These are phyloP conservation scores for Phymanthus crucifer DNA, from an alignment of 92 coral and sea anemone genomes.

Conservation along the genomic window DNA sequence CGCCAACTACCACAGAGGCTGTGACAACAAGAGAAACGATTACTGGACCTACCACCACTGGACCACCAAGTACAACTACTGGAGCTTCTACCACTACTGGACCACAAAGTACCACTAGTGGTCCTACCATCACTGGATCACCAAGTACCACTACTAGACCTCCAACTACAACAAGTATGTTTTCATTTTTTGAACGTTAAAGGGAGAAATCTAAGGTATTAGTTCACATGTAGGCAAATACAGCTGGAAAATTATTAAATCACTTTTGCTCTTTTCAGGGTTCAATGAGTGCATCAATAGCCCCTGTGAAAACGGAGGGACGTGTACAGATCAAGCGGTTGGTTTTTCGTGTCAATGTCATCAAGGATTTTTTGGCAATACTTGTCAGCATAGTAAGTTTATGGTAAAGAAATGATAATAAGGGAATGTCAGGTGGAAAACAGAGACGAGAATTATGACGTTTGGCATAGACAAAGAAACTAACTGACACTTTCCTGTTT, in stretches of 20 bases:
- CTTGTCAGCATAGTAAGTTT: constrained; percentile 10
- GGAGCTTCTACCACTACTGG: too few relatives aligned
- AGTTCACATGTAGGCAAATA: neutral
- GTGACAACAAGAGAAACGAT: too few relatives aligned
- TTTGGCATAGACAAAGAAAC: neutral
- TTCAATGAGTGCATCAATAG: constrained; percentile 22
- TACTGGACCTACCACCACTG: too few relatives aligned
- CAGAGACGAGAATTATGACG: too few relatives aligned
- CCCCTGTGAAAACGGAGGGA: constrained; percentile 28
- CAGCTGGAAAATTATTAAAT: neutral
- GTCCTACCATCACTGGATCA: neutral
- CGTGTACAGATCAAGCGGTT: constrained; percentile 14
- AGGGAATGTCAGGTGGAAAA: neutral
- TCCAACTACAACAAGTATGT: too few relatives aligned
- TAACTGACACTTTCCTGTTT: neutral
- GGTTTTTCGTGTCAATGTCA: constrained; percentile 25
- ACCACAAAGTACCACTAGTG: neutral
- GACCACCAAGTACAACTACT: too few relatives aligned
- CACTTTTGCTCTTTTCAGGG: constrained; percentile 3
- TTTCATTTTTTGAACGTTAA: too few relatives aligned
- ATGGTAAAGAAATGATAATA: neutral
- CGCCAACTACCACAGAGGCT: neutral
- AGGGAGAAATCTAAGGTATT: neutral
- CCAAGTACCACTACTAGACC: neutral
- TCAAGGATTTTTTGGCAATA: constrained; percentile 18